Evolutionary conservation across 2,113 vertebrate species (phyloP), one percentile per base, ranked within the genome.

Genomic region (Ageneiosus marmoratus): DNA sequence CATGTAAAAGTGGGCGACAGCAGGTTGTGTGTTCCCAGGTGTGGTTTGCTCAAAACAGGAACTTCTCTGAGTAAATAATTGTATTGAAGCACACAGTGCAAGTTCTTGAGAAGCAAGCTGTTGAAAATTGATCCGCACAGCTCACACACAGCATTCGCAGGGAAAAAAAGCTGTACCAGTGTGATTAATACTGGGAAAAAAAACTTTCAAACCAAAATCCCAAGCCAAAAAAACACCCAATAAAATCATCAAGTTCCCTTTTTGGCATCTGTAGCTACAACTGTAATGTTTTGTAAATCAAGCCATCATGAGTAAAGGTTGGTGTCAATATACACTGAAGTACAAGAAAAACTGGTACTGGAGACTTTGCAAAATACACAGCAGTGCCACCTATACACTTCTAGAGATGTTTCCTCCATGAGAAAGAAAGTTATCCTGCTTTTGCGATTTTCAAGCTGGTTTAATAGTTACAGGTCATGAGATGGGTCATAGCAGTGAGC

Each of bases 11-110:
- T 44, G 70, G 79, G 51, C 70, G 60, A 79, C 53, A 81, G 65
- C 83, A 88, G 86, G 83, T 89, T 78, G 50, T 78, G 78, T 83
- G 84, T 85, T 83, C 70, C 34, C 88, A 88, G 88, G 88, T 89
- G 85, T 85, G 86, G 85, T 88, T 88, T 86, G 79, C 41, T 34
- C 34, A 83, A 83, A 88, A 83, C 84, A 79, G 70, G 85, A 88
- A 86, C 70, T 74, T 67, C 75, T 58, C 20, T 83, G 51, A 41
- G 82, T 78, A 81, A 84, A 86, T 84, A 77, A 84, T 48, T 84
- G 27, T 56, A 65, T 0, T 82, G 63, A 79, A 77, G 53, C 56
- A 22, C 73, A 80, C 44, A 74, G 50, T 27, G 22, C 41, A 82
- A 63, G 63, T 65, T 41, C 7, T 46, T 22, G 34, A 65, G 34